Base-by-base conservation (phyloP, 2,113 vertebrate species). In the Arothron firmamentum region DNA sequence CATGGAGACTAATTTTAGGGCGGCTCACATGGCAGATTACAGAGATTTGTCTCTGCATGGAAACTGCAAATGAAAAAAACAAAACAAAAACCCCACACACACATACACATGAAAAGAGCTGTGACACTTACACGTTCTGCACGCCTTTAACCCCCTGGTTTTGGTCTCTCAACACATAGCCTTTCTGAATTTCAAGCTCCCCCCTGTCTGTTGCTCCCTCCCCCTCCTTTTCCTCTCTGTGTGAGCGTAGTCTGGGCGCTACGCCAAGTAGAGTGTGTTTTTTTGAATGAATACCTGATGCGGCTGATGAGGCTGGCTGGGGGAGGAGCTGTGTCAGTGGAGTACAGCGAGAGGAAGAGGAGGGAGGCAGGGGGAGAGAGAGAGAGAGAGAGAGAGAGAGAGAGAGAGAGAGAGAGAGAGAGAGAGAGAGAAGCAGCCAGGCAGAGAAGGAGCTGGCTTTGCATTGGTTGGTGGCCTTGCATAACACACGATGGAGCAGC, bases 201-300 rank as follows among this genome's bases (percentile, higher is more conserved):
- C 61, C 79, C 76, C 73, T 25, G 72, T 72, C 67, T 78, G 74
- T 73, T 77, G 52, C 79, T 58, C 65, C 65, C 67, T 75, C 69
- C 64, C 71, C 59, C 62, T 66, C 67, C 59, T 47, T 7, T 53
- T 51, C 68, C 64, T 81, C 78, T 75, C 83, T 52, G 77, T 84
- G 74, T 81, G 65, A 85, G 76, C 86, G 84, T 90, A 87, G 89
- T 83, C 54, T 82, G 88, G 90, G 91, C 90, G 59, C 74, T 57
- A 85, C 85, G 92, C 93, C 91, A 90, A 87, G 74, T 87, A 78
- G 90, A 91, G 90, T 90, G 90, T 89, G 80, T 90, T 90, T 92
- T 93, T 49, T 92, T 92, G 94, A 96, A 94, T 94, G 92, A 96
- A 93, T 93, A 94, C 93, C 93, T 95, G 94, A 94, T 95, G 89